Conservation (phyloP, 2,888 invertebrate genomes). For the Smittia aterrima region DNA sequence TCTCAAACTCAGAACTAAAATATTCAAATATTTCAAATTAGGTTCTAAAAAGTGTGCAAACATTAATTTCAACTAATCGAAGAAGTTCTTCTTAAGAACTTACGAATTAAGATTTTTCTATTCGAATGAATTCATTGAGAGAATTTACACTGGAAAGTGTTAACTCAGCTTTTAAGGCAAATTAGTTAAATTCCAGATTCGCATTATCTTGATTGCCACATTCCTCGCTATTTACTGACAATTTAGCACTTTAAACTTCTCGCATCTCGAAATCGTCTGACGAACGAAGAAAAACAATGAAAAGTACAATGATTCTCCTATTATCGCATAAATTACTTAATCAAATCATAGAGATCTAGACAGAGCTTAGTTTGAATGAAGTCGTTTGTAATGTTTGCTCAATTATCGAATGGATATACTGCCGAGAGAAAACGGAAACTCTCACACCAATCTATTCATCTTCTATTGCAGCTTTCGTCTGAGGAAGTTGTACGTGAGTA, state of each 20-base stretch:
- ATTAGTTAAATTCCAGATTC: too few species aligned
- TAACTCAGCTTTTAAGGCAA: too few species aligned
- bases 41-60: too few species aligned
- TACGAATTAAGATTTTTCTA: too few species aligned
- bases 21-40: too few species aligned
- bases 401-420: not conserved
- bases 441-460: too few species aligned
- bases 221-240: not conserved
- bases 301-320: slow-evolving; percentile 8
- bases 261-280: not conserved
- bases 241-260: slow-evolving; percentile 2
- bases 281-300: slow-evolving; percentile 1
- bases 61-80: too few species aligned
- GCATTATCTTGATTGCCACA: too few species aligned
- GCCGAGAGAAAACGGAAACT: not conserved
- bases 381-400: not conserved
- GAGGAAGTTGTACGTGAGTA: slow-evolving; percentile 61
- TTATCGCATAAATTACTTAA: slow-evolving; percentile 32
- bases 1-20: too few species aligned
- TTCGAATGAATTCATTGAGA: too few species aligned
- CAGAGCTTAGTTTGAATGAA: not conserved
- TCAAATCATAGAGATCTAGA: not conserved
- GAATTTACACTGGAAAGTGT: too few species aligned
- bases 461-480: slow-evolving; percentile 60
- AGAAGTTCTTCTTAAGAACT: too few species aligned